Percentiles rank a stretch among this genome's conserved stretches.
phyloP scores from a whole-genome alignment of 2,888 invertebrate species.

The Harpalus rufipes region DNA sequence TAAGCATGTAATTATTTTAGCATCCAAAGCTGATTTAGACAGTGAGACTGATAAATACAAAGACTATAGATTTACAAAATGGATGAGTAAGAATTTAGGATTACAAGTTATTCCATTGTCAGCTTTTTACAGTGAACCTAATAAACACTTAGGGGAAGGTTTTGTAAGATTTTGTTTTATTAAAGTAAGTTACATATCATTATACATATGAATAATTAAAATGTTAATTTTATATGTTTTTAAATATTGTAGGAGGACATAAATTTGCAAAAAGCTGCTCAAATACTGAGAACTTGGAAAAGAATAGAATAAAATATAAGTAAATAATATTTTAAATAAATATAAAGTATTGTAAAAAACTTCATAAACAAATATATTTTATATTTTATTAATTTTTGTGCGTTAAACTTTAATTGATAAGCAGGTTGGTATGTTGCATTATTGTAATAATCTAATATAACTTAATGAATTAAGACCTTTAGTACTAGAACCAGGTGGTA shows the following conservation, averaged over 20 bases:
- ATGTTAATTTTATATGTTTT: too few relatives aligned
- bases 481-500: neutral
- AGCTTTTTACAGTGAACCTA: slow-evolving; percentile 78
- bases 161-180: slow-evolving; percentile 75
- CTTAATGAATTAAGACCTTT: neutral
- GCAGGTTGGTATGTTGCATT: too few relatives aligned
- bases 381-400: neutral
- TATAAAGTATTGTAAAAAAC: neutral
- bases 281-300: slow-evolving; percentile 74
- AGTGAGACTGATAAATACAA: slow-evolving; percentile 70
- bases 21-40: slow-evolving; percentile 52
- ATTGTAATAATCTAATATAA: too few relatives aligned
- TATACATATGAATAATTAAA: neutral
- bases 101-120: slow-evolving; percentile 80
- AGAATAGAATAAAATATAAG: slow-evolving; percentile 7
- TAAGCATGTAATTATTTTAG: slow-evolving; percentile 41
- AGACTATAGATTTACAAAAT: slow-evolving; percentile 80
- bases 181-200: slow-evolving; percentile 58
- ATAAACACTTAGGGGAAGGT: slow-evolving; percentile 78
- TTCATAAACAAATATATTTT: neutral
- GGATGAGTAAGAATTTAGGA: slow-evolving; percentile 79
- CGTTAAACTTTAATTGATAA: too few relatives aligned
- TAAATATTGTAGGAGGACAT: slow-evolving; percentile 76
- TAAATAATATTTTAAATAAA: neutral
- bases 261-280: slow-evolving; percentile 74